Conservation (phyloP, 2,113 vertebrate species). For the Onychostruthus taczanowskii region DNA sequence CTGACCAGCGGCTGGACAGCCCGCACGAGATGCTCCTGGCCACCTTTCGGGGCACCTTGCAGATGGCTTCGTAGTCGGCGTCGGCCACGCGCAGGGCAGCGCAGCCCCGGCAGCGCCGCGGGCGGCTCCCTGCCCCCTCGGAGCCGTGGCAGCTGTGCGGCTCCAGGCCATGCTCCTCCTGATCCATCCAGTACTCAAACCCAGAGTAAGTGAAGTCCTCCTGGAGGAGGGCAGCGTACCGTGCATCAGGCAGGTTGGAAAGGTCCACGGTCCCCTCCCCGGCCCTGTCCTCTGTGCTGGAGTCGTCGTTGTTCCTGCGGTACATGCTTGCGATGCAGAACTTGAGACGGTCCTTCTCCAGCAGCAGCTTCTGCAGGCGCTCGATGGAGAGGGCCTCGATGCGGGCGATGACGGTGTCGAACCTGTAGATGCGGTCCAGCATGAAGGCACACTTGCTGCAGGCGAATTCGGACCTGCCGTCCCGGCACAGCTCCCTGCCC, state of each 20-base stretch:
- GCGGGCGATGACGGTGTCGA: constrained; percentile 92
- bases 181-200: constrained; percentile 90
- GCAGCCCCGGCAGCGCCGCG: constrained; percentile 85
- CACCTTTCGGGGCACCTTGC: constrained; percentile 85
- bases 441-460: constrained; percentile 98
- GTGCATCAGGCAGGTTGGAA: constrained; percentile 74
- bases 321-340: constrained; percentile 87
- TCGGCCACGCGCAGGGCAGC: constrained; percentile 84
- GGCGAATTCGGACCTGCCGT: constrained; percentile 90
- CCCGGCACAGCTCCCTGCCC: constrained; percentile 84
- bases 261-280: constrained; percentile 74
- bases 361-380: constrained; percentile 87
- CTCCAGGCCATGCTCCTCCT: constrained; percentile 76
- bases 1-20: constrained; percentile 78
- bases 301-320: constrained; percentile 79
- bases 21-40: constrained; percentile 83
- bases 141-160: constrained; percentile 72
- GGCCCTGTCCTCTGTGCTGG: neutral
- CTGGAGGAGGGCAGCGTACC: constrained; percentile 84
- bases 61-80: constrained; percentile 91
- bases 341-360: constrained; percentile 90
- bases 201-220: constrained; percentile 89
- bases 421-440: constrained; percentile 95
- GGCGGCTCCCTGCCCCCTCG: constrained; percentile 66
- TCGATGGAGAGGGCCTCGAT: constrained; percentile 95